These are phyloP conservation scores for Hafferia zeledoni DNA, from an alignment of 2,797 vertebrate genomes.

Conservation along the genomic window DNA sequence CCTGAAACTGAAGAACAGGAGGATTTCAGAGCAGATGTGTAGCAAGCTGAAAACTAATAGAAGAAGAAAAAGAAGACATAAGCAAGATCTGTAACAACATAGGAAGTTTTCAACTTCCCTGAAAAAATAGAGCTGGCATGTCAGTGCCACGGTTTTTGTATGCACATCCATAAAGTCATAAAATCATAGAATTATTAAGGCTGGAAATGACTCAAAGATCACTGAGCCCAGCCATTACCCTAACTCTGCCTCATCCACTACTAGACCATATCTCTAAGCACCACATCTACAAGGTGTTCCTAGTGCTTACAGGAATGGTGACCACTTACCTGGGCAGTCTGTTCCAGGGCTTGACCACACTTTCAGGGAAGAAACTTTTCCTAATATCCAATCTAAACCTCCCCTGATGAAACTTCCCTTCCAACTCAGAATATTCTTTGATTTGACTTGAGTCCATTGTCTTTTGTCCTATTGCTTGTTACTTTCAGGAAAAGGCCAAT, in stretches of 20 bases:
- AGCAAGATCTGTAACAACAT: neutral
- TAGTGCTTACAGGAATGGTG: neutral
- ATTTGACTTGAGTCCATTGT: neutral
- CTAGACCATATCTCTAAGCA: neutral
- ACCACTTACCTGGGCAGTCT: neutral
- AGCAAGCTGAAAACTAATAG: neutral
- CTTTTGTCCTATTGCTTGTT: neutral
- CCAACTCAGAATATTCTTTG: neutral
- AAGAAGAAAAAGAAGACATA: neutral
- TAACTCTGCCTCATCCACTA: neutral
- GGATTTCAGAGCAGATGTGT: neutral
- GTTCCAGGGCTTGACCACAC: neutral
- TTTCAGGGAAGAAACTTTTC: neutral
- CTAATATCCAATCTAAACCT: neutral
- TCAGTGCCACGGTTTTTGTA: neutral
- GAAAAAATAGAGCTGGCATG: neutral
- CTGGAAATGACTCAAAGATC: neutral
- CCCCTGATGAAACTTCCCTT: fast-evolving
- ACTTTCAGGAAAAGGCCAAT: neutral
- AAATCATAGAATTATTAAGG: neutral
- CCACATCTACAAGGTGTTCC: neutral
- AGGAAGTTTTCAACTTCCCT: neutral
- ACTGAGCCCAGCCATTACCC: neutral
- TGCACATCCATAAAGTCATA: neutral
- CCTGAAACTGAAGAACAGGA: neutral